A percentile compares a stretch with the other conserved stretches of the same genome.
phyloP scores from a whole-genome alignment of 2,113 vertebrate species.

The Gadus chalcogrammus region DNA sequence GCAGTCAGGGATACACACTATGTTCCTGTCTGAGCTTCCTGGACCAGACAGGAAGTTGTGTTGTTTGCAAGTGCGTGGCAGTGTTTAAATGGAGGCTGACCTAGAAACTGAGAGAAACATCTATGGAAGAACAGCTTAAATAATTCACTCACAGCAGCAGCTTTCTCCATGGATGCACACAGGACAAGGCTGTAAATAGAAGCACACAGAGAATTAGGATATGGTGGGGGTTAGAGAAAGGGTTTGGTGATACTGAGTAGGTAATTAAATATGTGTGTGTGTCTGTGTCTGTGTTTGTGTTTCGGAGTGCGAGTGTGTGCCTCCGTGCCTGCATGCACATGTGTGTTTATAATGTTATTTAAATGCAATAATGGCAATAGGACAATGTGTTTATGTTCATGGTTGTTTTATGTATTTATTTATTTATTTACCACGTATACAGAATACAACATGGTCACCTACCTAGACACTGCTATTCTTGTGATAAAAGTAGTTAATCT shows the following conservation, averaged over 20 bases:
- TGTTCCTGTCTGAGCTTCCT: constrained; percentile 3
- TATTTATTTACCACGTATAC: no score
- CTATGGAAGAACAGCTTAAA: constrained; percentile 64
- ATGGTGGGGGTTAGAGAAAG: constrained; percentile 25
- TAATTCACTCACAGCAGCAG: constrained; percentile 66
- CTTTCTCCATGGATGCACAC: constrained; percentile 56
- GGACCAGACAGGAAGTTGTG: constrained; percentile 6
- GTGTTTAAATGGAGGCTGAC: constrained; percentile 60
- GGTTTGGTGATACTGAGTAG: neutral
- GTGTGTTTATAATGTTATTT: no score
- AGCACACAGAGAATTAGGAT: constrained; percentile 40
- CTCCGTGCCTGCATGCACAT: no score
- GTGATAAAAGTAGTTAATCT: no score
- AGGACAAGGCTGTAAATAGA: constrained; percentile 60
- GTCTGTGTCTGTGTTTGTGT: no score
- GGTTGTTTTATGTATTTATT: no score
- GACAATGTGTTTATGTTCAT: no score
- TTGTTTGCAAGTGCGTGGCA: neutral
- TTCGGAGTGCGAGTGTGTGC: no score
- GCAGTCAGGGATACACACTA: neutral
- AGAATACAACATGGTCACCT: no score
- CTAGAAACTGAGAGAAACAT: constrained; percentile 66
- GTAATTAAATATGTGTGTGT: no score
- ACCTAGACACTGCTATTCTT: no score
- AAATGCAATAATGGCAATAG: no score